Evolutionary conservation across 2,113 vertebrate genomes (phyloP).

Genomic region (Lasiurus cinereus): DNA sequence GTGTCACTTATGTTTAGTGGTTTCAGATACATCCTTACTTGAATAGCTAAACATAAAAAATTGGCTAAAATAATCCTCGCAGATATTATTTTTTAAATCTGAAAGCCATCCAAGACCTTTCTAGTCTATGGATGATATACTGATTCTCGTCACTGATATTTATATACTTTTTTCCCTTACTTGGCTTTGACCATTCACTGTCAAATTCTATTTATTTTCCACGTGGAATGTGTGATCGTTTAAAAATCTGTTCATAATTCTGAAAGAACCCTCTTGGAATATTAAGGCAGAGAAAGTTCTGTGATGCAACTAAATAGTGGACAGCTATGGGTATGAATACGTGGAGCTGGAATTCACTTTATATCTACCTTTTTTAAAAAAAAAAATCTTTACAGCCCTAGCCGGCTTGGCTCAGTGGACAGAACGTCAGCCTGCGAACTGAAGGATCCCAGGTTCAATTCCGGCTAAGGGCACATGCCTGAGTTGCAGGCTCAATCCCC

Average conservation of each 20-base stretch:
- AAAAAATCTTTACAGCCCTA: neutral
- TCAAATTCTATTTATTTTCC: slow-evolving; percentile 52
- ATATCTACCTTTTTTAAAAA: slow-evolving; percentile 1
- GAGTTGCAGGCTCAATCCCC: too few species aligned
- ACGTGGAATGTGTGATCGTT: neutral
- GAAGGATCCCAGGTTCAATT: too few species aligned
- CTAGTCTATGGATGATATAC: neutral
- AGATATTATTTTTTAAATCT: neutral
- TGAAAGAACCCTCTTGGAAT: neutral
- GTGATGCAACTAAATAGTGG: neutral
- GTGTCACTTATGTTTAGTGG: neutral
- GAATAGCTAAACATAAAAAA: neutral
- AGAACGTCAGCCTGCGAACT: too few species aligned
- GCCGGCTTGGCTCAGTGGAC: too few species aligned
- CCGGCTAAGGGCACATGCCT: too few species aligned
- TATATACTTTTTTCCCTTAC: neutral
- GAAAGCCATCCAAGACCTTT: neutral
- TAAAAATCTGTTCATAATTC: slow-evolving; percentile 27
- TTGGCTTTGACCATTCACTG: neutral
- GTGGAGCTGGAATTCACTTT: neutral
- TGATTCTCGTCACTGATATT: neutral
- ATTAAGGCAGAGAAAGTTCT: neutral
- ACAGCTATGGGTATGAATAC: neutral
- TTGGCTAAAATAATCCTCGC: neutral
- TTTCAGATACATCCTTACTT: neutral